Base-by-base conservation (phyloP, 2,113 vertebrate species). In the Lipophrys pholis region DNA sequence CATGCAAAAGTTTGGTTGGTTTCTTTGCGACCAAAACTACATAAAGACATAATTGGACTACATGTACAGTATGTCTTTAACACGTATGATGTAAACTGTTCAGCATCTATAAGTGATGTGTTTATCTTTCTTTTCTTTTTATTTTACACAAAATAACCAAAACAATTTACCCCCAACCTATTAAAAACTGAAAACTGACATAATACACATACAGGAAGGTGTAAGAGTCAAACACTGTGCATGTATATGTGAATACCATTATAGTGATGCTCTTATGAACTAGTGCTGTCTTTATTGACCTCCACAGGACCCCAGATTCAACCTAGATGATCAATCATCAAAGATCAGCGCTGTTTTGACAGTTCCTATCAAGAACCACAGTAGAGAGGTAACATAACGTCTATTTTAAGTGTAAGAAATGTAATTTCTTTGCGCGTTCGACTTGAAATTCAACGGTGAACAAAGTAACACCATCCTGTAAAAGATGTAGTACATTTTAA, bases 341-440 rank as follows among this genome's bases (percentile, higher is more conserved):
- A 95, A 89, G 87, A 95, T 96, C 52, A 95, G 92, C 59, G 95
- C 94, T 52, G 94, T 97, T 71, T 93, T 97, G 68, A 95, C 95
- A 72, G 93, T 97, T 93, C 96, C 96, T 36, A 95, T 97, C 84
- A 95, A 96, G 85, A 96, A 96, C 73, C 94, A 96, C 11, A 94
- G 94, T 58, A 94, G 94, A 82, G 94, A 97, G 95, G 96, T 97
- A 90, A 35, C 12, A 30, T 16, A 48, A 30, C 21, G 2, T 30
- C 45, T 48, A 5, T 30, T 30, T 30, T 30, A 9, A 6, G 8
- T 30, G 38, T 38, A 45, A 39, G 58, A 46, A 43, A 35, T 55
- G 3, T 54, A 12, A 11, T 6, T 5, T 69, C 2, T 53, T 11
- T 8, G 8, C 30, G 57, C 9, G 17, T 36, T 9, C 7, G 2